A percentile compares a stretch with the other conserved stretches of the same genome.
These are phyloP conservation scores for Phyllotis vaccarum DNA, from an alignment of 2,797 vertebrate genomes.

Conservation along the genomic window DNA sequence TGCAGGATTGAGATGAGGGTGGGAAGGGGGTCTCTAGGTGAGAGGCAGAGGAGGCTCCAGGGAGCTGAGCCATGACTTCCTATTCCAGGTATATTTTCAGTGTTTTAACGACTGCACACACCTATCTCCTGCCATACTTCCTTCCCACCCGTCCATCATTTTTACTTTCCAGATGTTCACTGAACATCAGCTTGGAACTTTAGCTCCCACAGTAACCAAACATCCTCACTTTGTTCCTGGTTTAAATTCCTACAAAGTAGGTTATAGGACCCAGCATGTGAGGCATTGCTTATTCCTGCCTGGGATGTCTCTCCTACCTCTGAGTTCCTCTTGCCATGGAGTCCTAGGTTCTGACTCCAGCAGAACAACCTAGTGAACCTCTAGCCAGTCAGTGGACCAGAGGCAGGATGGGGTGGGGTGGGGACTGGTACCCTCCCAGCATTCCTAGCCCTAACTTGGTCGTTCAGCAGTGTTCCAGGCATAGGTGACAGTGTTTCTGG, in stretches of 20 bases:
- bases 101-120: accelerated
- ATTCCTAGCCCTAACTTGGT: background rate
- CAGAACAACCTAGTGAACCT: too few species aligned
- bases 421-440: background rate
- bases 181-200: background rate
- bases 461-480: background rate
- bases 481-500: background rate
- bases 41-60: background rate
- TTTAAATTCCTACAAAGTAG: background rate
- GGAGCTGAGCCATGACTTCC: background rate
- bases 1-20: background rate
- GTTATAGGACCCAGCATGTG: background rate
- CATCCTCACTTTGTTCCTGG: background rate
- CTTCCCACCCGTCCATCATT: background rate
- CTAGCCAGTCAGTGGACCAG: background rate
- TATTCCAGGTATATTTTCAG: background rate
- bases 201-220: background rate
- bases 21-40: background rate
- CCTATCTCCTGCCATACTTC: background rate
- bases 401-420: background rate
- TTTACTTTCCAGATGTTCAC: background rate
- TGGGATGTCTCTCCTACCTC: background rate
- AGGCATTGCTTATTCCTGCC: background rate
- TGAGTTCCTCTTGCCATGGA: accelerated
- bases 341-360: background rate